phyloP scores from a whole-genome alignment of 2,797 vertebrate genomes.

The Taenioides sp. region DNA sequence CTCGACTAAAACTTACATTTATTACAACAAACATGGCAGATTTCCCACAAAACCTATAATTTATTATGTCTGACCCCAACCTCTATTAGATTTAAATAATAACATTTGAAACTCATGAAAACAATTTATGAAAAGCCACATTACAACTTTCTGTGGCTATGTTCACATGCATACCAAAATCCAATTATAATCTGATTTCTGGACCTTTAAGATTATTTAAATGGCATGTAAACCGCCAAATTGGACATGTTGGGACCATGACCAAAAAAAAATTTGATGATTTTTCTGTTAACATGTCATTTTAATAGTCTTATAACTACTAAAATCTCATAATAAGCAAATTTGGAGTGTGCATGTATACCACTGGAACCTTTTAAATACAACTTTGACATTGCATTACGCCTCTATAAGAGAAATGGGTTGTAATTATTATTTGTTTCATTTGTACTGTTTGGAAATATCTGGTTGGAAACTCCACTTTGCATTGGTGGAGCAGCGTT shows the following conservation, averaged over 20 bases:
- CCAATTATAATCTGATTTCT: too few species aligned
- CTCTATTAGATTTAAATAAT: not conserved
- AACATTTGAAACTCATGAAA: not conserved
- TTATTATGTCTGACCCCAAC: not conserved
- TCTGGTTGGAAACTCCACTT: conserved; percentile 15
- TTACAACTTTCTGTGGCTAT: not conserved
- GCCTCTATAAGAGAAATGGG: conserved; percentile 53
- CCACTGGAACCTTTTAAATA: not conserved
- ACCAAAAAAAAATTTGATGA: too few species aligned
- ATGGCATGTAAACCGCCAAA: too few species aligned
- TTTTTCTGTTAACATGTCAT: too few species aligned
- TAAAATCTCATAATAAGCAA: too few species aligned
- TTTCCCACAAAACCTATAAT: not conserved
- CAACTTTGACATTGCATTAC: not conserved
- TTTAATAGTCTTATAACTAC: too few species aligned
- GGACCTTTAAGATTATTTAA: too few species aligned
- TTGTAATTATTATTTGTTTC: conserved; percentile 34
- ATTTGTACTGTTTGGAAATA: conserved; percentile 9
- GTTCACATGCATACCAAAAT: too few species aligned
- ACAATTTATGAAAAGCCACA: not conserved
- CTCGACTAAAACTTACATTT: not conserved
- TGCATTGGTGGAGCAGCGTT: not conserved
- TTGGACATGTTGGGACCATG: too few species aligned
- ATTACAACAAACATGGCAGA: too few species aligned
- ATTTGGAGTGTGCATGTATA: too few species aligned